phyloP scores from a whole-genome alignment of 2,113 vertebrate species.

The Ginglymostoma cirratum region DNA sequence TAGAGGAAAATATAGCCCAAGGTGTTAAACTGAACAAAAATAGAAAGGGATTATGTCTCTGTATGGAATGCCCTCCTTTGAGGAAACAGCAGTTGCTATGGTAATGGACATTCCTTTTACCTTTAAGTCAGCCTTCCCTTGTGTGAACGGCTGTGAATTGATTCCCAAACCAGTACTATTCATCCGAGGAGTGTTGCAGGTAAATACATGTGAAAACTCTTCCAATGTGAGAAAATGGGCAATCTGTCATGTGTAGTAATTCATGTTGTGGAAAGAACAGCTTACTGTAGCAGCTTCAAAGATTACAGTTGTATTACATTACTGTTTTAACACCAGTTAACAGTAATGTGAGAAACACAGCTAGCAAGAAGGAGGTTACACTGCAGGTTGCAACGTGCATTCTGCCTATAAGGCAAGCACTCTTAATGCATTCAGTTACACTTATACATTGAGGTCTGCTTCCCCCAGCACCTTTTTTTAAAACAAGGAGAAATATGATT shows the following conservation, averaged over 20 bases:
- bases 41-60: background rate
- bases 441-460: background rate
- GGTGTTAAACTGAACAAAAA: background rate
- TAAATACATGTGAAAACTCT: conserved; percentile 13
- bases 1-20: background rate
- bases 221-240: conserved; percentile 18
- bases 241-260: conserved; percentile 9
- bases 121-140: background rate
- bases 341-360: conserved; percentile 1
- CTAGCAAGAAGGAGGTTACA: background rate
- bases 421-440: background rate
- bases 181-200: background rate
- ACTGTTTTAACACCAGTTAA: background rate
- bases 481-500: background rate
- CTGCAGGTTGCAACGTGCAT: background rate
- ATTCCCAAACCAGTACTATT: background rate
- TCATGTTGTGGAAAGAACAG: background rate
- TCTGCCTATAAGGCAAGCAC: background rate
- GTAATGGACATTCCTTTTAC: conserved; percentile 22
- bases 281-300: background rate
- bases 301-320: conserved; percentile 4
- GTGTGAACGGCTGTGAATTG: background rate
- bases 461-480: background rate
- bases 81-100: background rate
- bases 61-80: conserved; percentile 9